Percentiles rank a stretch among this genome's conserved stretches.
Conservation (phyloP, 2,888 invertebrate species). For the Cosmia trapezina region DNA sequence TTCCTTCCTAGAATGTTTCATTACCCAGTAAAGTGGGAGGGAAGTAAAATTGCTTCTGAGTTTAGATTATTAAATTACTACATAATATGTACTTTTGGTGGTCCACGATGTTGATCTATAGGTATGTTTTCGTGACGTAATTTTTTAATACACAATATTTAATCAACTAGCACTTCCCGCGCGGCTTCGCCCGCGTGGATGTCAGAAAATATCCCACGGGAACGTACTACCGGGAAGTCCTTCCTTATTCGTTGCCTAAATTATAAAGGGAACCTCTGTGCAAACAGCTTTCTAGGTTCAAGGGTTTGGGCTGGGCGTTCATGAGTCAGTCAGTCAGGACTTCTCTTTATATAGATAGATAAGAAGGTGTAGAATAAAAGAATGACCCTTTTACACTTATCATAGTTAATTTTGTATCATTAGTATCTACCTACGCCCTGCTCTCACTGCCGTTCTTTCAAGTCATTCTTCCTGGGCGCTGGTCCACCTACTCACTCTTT, state of each 20-base stretch:
- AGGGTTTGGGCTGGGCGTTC: too few species aligned
- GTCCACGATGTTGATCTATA: background rate
- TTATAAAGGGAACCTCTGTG: too few species aligned
- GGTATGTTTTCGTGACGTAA: background rate
- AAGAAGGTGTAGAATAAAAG: background rate
- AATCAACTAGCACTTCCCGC: too few species aligned
- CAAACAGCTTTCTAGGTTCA: too few species aligned
- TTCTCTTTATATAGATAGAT: too few species aligned
- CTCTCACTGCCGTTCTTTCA: conserved; percentile 1
- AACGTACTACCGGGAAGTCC: too few species aligned
- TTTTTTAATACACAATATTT: background rate
- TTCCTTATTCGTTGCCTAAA: too few species aligned
- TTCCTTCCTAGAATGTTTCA: conserved; percentile 34
- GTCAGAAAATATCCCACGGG: too few species aligned
- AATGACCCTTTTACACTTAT: background rate
- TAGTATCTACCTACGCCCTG: background rate
- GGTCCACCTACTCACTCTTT: background rate
- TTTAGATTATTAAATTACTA: conserved; percentile 25
- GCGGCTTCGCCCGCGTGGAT: too few species aligned
- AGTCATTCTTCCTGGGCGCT: conserved; percentile 7
- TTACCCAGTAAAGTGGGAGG: background rate
- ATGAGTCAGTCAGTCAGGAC: too few species aligned
- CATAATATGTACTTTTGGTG: background rate
- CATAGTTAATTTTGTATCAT: background rate
- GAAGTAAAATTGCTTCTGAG: conserved; percentile 25